Base-by-base conservation (phyloP, 2,888 invertebrate genomes). In the Cepaea hortensis region DNA sequence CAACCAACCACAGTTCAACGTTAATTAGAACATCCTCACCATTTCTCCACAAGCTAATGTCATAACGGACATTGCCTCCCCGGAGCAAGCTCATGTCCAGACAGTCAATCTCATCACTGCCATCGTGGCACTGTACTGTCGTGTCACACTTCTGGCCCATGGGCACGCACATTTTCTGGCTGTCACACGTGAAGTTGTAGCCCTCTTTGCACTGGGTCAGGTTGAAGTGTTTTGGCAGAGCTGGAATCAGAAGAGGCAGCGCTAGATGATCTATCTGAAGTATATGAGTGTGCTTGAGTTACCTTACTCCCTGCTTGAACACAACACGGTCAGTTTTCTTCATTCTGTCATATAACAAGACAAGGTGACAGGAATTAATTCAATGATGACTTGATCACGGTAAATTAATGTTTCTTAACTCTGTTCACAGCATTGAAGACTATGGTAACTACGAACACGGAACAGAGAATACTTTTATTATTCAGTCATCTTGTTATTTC, bases 61-160 rank as follows among this genome's bases (percentile, higher is more conserved):
- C 82, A 35, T 82, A 82, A 7, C 82, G 82, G 23, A 82, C 35
- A 13, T 62, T 35, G 13, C 62, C 79, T 79, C 62, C 62, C 13
- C 79, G 62, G 3, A 61, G 3, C 3, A 62, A 35, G 13, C 46
- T 79, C 3, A 35, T 13, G 13, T 62, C 46, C 7, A 83, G 76
- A 68, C 92, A 92, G 75, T 89, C 84, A n/a, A 88, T 86, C 86
- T 92, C 92, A 85, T 92, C 92, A 85, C 90, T 90, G 62, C 92
- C 92, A 82, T 92, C 92, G 81, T 92, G 91, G 65, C 92, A 92
- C 62, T 92, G 91, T n/a, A 92, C 87, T 5, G 61, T 86, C 68
- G 90, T 85, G 84, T 92, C 91, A 90, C 92, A 92, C 46, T 88
- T 85, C 48, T 90, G 80, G 6, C 11, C 50, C 48, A 84, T 72